These are phyloP conservation scores for Drosophila burlai DNA, from an alignment of 1,140 invertebrate species.

Conservation along the genomic window DNA sequence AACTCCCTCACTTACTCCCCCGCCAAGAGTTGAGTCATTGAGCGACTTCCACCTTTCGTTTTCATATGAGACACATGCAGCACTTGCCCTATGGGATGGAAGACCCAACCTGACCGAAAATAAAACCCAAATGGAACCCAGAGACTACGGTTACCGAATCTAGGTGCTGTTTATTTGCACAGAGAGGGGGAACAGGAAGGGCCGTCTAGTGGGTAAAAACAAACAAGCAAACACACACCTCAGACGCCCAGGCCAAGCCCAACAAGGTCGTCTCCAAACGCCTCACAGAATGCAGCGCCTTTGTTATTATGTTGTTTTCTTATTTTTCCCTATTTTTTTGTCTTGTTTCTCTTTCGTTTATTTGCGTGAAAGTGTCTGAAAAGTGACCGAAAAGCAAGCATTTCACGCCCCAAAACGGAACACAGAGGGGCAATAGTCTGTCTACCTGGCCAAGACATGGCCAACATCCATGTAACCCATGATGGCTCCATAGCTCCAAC, in stretches of 20 bases:
- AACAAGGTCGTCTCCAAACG: constrained; percentile 55
- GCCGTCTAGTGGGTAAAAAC: constrained; percentile 14
- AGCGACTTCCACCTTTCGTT: constrained; percentile 28
- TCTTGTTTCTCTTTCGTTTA: constrained; percentile 17
- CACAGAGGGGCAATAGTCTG: constrained; percentile 40
- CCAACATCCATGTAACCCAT: constrained; percentile 16
- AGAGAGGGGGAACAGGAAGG: neutral
- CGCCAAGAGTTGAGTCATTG: constrained; percentile 8
- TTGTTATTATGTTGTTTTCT: constrained; percentile 42
- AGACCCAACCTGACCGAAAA: constrained; percentile 14
- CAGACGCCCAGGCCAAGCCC: neutral
- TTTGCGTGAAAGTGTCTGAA: constrained; percentile 64
- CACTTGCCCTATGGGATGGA: neutral
- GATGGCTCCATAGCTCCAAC: constrained; percentile 34
- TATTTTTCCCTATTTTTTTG: neutral
- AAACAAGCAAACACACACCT: constrained; percentile 35
- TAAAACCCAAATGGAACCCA: constrained; percentile 6
- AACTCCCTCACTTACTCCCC: constrained; percentile 11
- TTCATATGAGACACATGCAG: constrained; percentile 2
- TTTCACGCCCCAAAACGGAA: constrained; percentile 67
- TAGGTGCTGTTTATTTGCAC: constrained; percentile 42
- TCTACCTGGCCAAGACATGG: constrained; percentile 4
- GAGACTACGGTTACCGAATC: constrained; percentile 17
- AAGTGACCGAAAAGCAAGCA: constrained; percentile 22
- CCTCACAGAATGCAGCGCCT: constrained; percentile 65